These are phyloP conservation scores for Siniperca scherzeri DNA, from an alignment of 2,797 vertebrate species.

Conservation along the genomic window DNA sequence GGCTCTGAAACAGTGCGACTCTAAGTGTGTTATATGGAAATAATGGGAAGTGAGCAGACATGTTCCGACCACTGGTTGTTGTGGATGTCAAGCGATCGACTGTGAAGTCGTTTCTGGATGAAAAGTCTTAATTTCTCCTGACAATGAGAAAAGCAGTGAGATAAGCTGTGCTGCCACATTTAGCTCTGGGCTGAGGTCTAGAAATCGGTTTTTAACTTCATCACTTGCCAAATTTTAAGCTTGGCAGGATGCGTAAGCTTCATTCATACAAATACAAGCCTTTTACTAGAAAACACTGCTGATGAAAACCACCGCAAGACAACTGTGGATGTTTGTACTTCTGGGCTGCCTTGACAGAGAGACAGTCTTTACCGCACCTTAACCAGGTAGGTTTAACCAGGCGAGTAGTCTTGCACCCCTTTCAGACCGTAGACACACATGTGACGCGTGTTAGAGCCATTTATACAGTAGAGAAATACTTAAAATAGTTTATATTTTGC, in stretches of 20 bases:
- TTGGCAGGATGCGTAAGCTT: neutral
- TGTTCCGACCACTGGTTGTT: neutral
- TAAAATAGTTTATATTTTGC: too few species aligned
- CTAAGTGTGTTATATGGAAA: neutral
- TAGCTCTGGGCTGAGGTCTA: neutral
- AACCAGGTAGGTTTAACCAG: too few species aligned
- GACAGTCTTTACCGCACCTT: too few species aligned
- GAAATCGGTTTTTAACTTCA: neutral
- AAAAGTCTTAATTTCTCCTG: neutral
- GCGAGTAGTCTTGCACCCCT: too few species aligned
- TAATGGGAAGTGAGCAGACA: neutral
- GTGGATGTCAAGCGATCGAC: neutral
- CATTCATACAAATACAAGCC: neutral
- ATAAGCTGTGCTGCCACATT: slow-evolving; percentile 5
- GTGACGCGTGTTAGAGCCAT: too few species aligned
- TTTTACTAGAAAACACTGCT: neutral
- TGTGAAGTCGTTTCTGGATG: neutral
- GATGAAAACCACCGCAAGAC: neutral
- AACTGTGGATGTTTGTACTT: neutral
- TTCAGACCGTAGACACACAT: too few species aligned
- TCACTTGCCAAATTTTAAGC: neutral
- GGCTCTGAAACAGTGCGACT: neutral
- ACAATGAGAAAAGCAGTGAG: neutral
- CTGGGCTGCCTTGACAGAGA: too few species aligned
- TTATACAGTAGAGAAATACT: too few species aligned